Evolutionary conservation across 2,113 vertebrate genomes (phyloP), one percentile per base, ranked within the genome.

Genomic region (Grammomys dolichurus): DNA sequence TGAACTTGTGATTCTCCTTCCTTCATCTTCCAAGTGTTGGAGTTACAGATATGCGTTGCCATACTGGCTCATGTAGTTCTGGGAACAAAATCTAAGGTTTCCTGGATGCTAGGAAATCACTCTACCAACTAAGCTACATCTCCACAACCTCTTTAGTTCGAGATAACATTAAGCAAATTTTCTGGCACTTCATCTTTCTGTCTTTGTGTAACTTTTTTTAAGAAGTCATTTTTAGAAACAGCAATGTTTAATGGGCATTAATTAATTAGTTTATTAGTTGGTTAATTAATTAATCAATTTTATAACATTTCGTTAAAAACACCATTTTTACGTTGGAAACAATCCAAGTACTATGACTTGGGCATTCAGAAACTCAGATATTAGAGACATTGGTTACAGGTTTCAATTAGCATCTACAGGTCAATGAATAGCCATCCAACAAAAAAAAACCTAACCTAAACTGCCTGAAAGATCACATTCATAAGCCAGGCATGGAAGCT

Each of bases 191-290:
- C 43, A 80, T 69, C 43, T 65, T 10, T 40, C 93, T 87, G 80
- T 40, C 40, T 91, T 63, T 70, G 67, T 70, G 67, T 87, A 78
- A n/a, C 67, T 69, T 69, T 36, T 33, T 63, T 78, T 90, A 24
- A 70, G 33, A 54, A 70, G 36, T 76, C 73, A 65, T 85, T 92
- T 95, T 86, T 63, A 92, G 88, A 96, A 89, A 60, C 26, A 92
- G 67, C 73, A 58, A 77, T 87, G 54, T 36, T 81, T 51, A 93
- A 81, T 40, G 87, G 80, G 93, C 19, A 56, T 63, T 77, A 76
- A 78, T 87, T 73, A 58, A 78, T 75, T 84, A 69, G 60, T 72
- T 69, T 81, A 43, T 75, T 91, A 88, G 67, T 67, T 67, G 80
- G 56, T 33, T 46, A 90, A 82, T 67, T 43, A 90, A 70, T 60